Base-by-base conservation (phyloP, 1,140 invertebrate genomes). In the Sweltsa coloradensis region DNA sequence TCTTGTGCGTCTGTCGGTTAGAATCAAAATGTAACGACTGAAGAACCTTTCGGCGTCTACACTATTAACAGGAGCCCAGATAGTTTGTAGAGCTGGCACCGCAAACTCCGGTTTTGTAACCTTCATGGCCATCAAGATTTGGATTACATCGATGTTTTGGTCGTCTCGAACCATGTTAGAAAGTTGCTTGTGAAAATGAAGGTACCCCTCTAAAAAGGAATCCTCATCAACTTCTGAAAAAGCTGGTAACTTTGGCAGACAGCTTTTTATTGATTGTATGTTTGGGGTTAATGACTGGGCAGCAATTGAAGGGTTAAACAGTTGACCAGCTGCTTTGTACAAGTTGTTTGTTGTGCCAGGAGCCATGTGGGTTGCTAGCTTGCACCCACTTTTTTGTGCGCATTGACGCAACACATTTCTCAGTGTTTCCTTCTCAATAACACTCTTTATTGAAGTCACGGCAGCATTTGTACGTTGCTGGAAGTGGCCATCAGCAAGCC, bases 1-100 rank as follows among this genome's bases (percentile, higher is more conserved):
- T 14, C 41, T 42, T 4, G 41, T 42, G 14, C 41, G 18, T 23
- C 23, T 42, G 41, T 42, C 41, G 14, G 41, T 42, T 21, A 42
- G 23, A 14, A 42, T 24, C 7, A 42, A 23, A 23, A 22, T 42
- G 23, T 42, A 42, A 14, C 23, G 18, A 23, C 41, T 42, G 41
- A 42, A 42, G n/a, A 22, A 42, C 23, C 41, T 42, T 42, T 42
- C 41, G 7, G 41, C 41, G 24, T 42, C 41, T 19, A 42, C 41
- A 42, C 41, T 42, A 34, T 42, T 42, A 4, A 42, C 41, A 34
- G 41, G 41, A 16, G 24, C 7, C 41, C 41, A 42, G 5, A 25
- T 16, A 42, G 18, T 22, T n/a, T 5, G 18, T n/a, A 42, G 5
- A 22, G n/a, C 18, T 42, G 23, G 3, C 14, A 22, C 24, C 14